A percentile compares a stretch with the other conserved stretches of the same genome.
phyloP scores from a whole-genome alignment of 35 echinoderm and acorn worm genomes.

The Lytechinus pictus region DNA sequence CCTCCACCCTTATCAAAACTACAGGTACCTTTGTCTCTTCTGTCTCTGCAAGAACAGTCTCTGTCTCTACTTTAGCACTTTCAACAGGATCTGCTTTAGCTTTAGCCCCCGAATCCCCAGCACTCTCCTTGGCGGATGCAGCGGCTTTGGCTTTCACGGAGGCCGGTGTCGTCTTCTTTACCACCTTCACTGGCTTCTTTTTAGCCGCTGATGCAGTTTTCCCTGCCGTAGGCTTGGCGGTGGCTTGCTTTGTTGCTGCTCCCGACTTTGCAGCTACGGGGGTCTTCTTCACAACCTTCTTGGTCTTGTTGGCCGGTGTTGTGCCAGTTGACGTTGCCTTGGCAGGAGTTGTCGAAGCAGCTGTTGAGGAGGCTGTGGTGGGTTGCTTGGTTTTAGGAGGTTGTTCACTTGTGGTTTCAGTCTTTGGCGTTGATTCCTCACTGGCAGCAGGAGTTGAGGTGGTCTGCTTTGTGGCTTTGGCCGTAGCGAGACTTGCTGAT shows the following conservation, averaged over 20 bases:
- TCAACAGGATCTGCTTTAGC: background rate
- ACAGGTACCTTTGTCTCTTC: background rate
- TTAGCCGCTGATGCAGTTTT: conserved; percentile 52
- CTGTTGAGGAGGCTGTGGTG: conserved; percentile 23
- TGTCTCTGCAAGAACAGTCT: background rate
- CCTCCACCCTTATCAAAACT: no score
- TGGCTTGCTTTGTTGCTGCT: conserved; percentile 55
- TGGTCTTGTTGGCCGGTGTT: conserved; percentile 41
- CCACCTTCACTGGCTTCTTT: conserved; percentile 42
- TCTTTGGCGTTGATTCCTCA: background rate
- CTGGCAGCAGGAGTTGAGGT: background rate
- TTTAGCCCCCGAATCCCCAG: background rate
- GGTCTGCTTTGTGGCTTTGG: background rate
- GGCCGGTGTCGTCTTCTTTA: conserved; percentile 39
- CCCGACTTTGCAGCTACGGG: conserved; percentile 45
- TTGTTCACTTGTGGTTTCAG: conserved; percentile 32
- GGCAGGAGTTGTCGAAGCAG: background rate
- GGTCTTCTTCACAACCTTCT: conserved; percentile 53
- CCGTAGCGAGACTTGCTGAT: conserved; percentile 18
- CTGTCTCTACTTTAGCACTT: background rate
- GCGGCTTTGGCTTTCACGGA: background rate
- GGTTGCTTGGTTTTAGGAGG: background rate
- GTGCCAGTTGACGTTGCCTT: conserved; percentile 15
- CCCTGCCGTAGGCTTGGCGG: conserved; percentile 14
- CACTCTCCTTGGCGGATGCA: background rate